Conservation (phyloP, 2,888 invertebrate species). For the Caenorhabditis sp. region DNA sequence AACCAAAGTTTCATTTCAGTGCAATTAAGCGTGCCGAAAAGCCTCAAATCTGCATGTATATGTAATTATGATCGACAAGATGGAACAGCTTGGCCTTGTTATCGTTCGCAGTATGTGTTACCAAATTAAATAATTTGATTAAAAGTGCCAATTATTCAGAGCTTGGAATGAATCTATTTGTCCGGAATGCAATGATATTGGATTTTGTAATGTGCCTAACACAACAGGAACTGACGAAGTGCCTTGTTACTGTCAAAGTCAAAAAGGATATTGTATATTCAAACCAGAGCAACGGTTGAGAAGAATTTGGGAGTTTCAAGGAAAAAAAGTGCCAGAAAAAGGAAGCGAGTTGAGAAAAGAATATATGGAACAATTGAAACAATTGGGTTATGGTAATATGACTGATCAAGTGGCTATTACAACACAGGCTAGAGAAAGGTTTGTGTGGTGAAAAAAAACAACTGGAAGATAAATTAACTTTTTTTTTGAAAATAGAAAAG, state of each 20-base stretch:
- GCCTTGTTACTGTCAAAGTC: constrained; percentile 66
- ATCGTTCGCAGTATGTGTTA: constrained; percentile 48
- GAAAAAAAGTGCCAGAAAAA: constrained; percentile 52
- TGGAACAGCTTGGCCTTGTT: constrained; percentile 69
- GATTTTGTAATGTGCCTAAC: constrained; percentile 68
- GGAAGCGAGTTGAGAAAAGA: constrained; percentile 61
- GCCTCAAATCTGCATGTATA: constrained; percentile 53
- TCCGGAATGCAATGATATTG: constrained; percentile 68
- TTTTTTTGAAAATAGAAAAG: too few relatives aligned
- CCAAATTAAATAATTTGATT: constrained; percentile 4
- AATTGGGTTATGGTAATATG: constrained; percentile 68
- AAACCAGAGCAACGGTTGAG: constrained; percentile 58
- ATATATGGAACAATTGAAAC: constrained; percentile 63
- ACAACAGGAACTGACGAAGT: constrained; percentile 61
- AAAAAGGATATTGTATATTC: constrained; percentile 63
- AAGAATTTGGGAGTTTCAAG: constrained; percentile 68
- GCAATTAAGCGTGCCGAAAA: constrained; percentile 47
- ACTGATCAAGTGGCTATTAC: constrained; percentile 70
- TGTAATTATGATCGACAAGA: constrained; percentile 69
- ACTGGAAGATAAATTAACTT: neutral
- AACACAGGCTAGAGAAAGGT: constrained; percentile 69
- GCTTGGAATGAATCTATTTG: constrained; percentile 63
- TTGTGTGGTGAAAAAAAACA: constrained; percentile 1
- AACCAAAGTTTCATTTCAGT: constrained; percentile 13
- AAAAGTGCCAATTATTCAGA: constrained; percentile 28